These are phyloP conservation scores for Labrus mixtus DNA, from an alignment of 2,113 vertebrate species.

Conservation along the genomic window DNA sequence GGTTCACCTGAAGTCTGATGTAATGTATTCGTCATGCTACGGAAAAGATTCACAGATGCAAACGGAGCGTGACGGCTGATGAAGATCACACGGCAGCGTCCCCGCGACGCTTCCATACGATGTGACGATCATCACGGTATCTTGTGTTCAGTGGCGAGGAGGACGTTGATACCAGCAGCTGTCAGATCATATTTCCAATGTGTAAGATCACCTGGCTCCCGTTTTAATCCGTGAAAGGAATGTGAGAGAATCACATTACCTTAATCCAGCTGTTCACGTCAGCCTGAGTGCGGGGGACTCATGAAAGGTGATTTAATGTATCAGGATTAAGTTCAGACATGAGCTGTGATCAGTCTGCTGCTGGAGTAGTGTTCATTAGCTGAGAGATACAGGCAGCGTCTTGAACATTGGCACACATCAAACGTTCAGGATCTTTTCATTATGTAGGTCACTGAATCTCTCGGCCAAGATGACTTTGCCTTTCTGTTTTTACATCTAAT, in stretches of 20 bases:
- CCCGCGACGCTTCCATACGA: slow-evolving; percentile 35
- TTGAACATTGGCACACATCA: slow-evolving; percentile 32
- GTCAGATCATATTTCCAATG: slow-evolving; percentile 12
- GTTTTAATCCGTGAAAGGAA: slow-evolving; percentile 46
- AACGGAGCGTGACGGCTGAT: neutral
- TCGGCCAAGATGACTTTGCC: slow-evolving; percentile 26
- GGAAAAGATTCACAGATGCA: slow-evolving; percentile 12
- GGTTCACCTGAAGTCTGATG: neutral
- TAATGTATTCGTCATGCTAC: slow-evolving; percentile 3
- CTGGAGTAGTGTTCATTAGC: slow-evolving; percentile 41
- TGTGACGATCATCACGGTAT: neutral
- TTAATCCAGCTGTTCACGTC: slow-evolving; percentile 61
- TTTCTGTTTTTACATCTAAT: neutral
- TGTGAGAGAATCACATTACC: slow-evolving; percentile 61
- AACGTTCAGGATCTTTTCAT: slow-evolving; percentile 30
- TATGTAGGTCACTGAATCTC: slow-evolving; percentile 30
- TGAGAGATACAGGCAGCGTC: slow-evolving; percentile 6
- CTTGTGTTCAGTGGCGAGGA: slow-evolving; percentile 14
- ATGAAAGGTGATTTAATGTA: slow-evolving; percentile 28
- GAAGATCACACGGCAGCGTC: slow-evolving; percentile 35
- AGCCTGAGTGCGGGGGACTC: slow-evolving; percentile 23
- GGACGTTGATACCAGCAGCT: neutral
- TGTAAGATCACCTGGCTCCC: slow-evolving; percentile 32
- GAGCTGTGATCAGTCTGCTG: slow-evolving; percentile 38
- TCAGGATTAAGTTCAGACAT: slow-evolving; percentile 33